Evolutionary conservation across 2,113 vertebrate species (phyloP), one percentile per base, ranked within the genome.

Genomic region (Chrysochloris asiatica): DNA sequence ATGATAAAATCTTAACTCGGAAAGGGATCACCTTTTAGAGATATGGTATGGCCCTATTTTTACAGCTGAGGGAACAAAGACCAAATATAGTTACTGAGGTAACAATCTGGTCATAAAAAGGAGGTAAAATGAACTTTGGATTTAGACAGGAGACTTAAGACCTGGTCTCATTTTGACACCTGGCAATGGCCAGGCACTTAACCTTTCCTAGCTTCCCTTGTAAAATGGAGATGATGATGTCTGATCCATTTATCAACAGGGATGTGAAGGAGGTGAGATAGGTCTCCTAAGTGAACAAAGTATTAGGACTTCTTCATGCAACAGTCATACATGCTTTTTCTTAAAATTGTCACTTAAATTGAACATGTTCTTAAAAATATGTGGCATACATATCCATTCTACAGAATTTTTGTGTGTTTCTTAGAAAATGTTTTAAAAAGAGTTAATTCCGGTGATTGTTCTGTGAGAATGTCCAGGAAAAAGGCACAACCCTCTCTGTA

Each of bases 91-190:
- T 92, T 92, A 86, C 45, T 41, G 86, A 95, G 83, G 90, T 63
- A 93, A 86, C 72, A 95, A 90, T 94, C 73, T 93, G 93, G 50
- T 50, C 75, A 38, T 33, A 50, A 41, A 76, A 73, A 90, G 83
- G 71, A 80, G 83, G 72, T 33, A 41, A 95, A 95, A 95, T 63
- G 76, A 94, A 69, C 56, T 82, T 92, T 47, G 41, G 47, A 72
- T 82, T 28, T 48, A 65, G 80, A 76, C 47, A 36, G 47, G 33
- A 93, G 65, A 72, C 65, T 88, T 38, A 28, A 79, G 72, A n/a
- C 67, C 73, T 45, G 28, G 43, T 86, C 48, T 92, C 47, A 21
- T 50, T 71, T 85, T 30, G 43, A 82, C 30, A 56, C 28, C 59
- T 26, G 63, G 45, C 82, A 41, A 8, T 3, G 47, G 76, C 33